Conservation (phyloP, 2,797 vertebrate genomes). For the Acridotheres tristis region DNA sequence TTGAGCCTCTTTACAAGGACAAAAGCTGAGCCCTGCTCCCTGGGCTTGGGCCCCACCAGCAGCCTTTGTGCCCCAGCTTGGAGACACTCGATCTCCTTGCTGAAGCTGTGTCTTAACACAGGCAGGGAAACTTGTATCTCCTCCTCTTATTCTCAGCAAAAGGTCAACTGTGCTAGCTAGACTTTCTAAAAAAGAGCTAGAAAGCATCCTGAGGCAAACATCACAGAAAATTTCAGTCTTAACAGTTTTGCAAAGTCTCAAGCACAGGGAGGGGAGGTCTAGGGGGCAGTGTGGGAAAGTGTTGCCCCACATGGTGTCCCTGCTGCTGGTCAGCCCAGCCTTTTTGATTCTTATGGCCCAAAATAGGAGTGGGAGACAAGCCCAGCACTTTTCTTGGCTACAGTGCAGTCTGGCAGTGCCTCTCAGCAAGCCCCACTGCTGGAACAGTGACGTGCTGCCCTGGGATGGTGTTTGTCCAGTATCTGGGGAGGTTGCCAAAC, state of each 20-base stretch:
- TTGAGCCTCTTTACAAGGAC: not conserved
- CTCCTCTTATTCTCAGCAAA: not conserved
- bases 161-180: not conserved
- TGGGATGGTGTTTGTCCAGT: not conserved
- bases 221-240: not conserved
- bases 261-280: accelerated
- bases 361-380: accelerated
- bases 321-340: accelerated
- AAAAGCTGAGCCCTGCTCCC: not conserved
- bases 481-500: not conserved
- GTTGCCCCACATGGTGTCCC: not conserved
- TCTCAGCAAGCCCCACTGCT: not conserved
- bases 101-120: not conserved
- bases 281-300: not conserved
- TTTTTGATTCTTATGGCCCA: not conserved
- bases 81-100: not conserved
- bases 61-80: not conserved
- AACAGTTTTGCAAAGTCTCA: not conserved
- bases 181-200: not conserved
- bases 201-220: not conserved
- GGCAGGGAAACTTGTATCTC: not conserved
- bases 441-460: accelerated
- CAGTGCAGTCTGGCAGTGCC: not conserved
- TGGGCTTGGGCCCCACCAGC: not conserved
- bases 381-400: not conserved